Percentiles rank a stretch among this genome's conserved stretches.
phyloP scores from a whole-genome alignment of 2,113 vertebrate genomes.

The Microtus ochrogaster region DNA sequence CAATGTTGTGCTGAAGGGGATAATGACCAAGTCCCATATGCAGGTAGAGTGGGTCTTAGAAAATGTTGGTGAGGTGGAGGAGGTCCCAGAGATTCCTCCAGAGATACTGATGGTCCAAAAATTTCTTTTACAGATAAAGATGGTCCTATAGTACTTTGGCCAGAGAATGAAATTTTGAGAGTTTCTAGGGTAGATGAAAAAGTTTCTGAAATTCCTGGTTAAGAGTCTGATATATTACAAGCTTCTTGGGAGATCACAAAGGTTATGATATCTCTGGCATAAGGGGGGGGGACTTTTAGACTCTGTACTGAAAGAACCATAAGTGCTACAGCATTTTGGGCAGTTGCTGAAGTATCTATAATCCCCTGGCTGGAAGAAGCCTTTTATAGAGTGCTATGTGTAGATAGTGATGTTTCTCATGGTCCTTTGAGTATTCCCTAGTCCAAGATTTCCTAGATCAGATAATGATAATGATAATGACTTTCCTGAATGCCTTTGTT shows the following conservation, averaged over 20 bases:
- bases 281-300: too few relatives aligned
- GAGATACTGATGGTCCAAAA: neutral
- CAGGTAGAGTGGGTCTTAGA: neutral
- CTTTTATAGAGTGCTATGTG: too few relatives aligned
- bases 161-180: neutral
- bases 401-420: too few relatives aligned
- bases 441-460: too few relatives aligned
- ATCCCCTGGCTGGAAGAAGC: too few relatives aligned
- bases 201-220: too few relatives aligned
- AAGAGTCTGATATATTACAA: neutral
- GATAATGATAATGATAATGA: neutral
- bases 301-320: neutral
- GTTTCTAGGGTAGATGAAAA: neutral
- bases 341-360: neutral
- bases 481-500: neutral
- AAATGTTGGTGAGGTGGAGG: neutral
- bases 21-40: too few relatives aligned
- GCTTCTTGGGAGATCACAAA: too few relatives aligned
- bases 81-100: neutral
- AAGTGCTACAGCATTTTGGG: neutral
- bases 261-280: too few relatives aligned
- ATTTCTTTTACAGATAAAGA: neutral
- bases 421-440: accelerated
- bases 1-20: neutral
- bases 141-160: neutral